Evolutionary conservation across 2,113 vertebrate genomes (phyloP).

Genomic region (Lagopus leucura): DNA sequence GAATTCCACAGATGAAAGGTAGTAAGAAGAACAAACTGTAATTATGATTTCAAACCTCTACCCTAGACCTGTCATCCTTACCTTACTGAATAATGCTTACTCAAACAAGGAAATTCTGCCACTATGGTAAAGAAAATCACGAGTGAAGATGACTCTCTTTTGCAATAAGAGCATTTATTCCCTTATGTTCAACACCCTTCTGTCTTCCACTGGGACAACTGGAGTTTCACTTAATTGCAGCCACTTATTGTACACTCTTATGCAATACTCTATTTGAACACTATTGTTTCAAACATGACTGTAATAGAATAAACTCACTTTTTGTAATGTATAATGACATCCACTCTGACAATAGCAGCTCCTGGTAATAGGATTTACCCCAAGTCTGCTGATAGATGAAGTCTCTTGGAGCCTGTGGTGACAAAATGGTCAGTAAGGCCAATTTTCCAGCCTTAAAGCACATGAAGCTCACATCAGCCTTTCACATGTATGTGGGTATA

Average conservation of each 20-base stretch:
- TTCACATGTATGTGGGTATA: fast-evolving
- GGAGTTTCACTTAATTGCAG: background rate
- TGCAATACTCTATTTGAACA: background rate
- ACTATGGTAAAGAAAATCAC: conserved; percentile 30
- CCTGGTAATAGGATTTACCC: background rate
- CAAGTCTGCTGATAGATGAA: background rate
- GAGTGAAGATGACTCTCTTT: conserved; percentile 27
- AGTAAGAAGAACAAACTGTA: conserved; percentile 54
- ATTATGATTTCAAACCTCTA: conserved; percentile 67
- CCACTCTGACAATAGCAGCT: background rate
- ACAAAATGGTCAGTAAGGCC: background rate
- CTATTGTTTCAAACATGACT: background rate
- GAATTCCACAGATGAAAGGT: conserved; percentile 62
- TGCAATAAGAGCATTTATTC: conserved; percentile 43
- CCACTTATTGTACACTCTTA: background rate
- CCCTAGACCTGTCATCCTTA: conserved; percentile 50
- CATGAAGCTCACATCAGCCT: background rate
- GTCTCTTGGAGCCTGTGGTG: background rate
- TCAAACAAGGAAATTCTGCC: conserved; percentile 33
- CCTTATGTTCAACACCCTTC: conserved; percentile 18
- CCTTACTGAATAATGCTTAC: conserved; percentile 37
- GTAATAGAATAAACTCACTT: background rate
- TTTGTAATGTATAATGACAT: background rate
- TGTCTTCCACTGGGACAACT: background rate
- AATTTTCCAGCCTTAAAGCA: background rate